Conservation (phyloP, 2,797 vertebrate species). For the Poeciliopsis gracilis region DNA sequence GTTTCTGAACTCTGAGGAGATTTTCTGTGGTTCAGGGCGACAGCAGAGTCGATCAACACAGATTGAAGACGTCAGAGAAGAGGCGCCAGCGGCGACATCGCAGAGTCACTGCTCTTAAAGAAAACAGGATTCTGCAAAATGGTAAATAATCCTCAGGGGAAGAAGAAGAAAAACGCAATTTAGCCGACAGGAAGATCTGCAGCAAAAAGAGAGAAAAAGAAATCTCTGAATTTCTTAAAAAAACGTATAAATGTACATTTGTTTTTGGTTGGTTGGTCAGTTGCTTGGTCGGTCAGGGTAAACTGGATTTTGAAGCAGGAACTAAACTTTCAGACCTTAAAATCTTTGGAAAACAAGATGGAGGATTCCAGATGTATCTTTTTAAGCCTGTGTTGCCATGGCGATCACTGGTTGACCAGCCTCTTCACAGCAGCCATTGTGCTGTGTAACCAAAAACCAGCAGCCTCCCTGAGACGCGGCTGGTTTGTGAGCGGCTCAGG, state of each 20-base stretch:
- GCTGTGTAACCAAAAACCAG: constrained; percentile 4
- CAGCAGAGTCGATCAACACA: not conserved
- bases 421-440: constrained; percentile 3
- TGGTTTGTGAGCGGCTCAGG: not conserved
- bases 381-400: not conserved
- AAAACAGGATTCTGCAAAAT: not conserved
- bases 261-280: no score
- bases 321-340: no score
- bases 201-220: not conserved
- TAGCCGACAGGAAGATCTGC: not conserved
- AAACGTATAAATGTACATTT: not conserved
- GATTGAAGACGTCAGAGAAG: not conserved
- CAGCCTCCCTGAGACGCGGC: not conserved
- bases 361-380: not conserved
- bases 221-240: not conserved
- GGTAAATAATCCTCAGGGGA: not conserved
- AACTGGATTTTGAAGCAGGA: not conserved
- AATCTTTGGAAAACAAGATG: not conserved
- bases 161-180: not conserved
- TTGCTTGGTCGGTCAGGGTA: no score
- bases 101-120: not conserved
- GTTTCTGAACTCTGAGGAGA: not conserved
- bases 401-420: not conserved
- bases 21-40: not conserved
- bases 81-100: not conserved